A percentile compares a stretch with the other conserved stretches of the same genome.
These are phyloP conservation scores for Apis cerana DNA, from an alignment of 1,140 invertebrate genomes.

Conservation along the genomic window DNA sequence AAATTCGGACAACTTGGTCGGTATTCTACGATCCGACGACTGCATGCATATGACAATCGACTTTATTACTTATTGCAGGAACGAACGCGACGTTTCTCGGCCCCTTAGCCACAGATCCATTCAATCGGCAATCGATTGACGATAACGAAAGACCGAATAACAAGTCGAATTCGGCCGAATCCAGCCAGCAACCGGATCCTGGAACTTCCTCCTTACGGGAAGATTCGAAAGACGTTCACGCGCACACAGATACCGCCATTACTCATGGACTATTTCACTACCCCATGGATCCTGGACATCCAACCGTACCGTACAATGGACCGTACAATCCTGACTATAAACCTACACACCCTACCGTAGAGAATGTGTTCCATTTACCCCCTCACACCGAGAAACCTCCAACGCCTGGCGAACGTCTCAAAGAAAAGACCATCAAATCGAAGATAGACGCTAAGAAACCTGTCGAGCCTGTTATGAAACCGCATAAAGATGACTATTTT, in stretches of 20 bases:
- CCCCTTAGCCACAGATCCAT: slow-evolving; percentile 67
- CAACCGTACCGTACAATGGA: slow-evolving; percentile 76
- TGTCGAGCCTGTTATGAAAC: slow-evolving; percentile 69
- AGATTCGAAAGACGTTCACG: slow-evolving; percentile 49
- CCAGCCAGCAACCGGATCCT: slow-evolving; percentile 63
- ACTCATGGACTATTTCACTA: slow-evolving; percentile 70
- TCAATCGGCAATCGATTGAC: slow-evolving; percentile 60
- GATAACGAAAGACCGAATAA: slow-evolving; percentile 67
- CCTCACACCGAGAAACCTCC: slow-evolving; percentile 65
- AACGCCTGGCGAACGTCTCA: slow-evolving; percentile 43
- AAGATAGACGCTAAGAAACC: slow-evolving; percentile 74
- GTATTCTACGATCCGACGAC: slow-evolving; percentile 25
- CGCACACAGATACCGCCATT: slow-evolving; percentile 25
- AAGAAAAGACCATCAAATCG: slow-evolving; percentile 69
- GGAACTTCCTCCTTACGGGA: slow-evolving; percentile 37
- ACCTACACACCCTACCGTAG: slow-evolving; percentile 71
- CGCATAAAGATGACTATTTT: slow-evolving; percentile 70
- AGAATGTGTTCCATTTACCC: slow-evolving; percentile 74
- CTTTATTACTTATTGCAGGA: slow-evolving; percentile 79
- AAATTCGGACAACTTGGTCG: slow-evolving; percentile 47
- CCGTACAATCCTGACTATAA: slow-evolving; percentile 80
- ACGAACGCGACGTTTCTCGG: slow-evolving; percentile 72
- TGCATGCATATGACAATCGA: slow-evolving; percentile 71
- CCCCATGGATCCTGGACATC: slow-evolving; percentile 78
- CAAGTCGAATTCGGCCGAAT: slow-evolving; percentile 62